Base-by-base conservation (phyloP, 2,113 vertebrate species). In the Melanerpes formicivorus region DNA sequence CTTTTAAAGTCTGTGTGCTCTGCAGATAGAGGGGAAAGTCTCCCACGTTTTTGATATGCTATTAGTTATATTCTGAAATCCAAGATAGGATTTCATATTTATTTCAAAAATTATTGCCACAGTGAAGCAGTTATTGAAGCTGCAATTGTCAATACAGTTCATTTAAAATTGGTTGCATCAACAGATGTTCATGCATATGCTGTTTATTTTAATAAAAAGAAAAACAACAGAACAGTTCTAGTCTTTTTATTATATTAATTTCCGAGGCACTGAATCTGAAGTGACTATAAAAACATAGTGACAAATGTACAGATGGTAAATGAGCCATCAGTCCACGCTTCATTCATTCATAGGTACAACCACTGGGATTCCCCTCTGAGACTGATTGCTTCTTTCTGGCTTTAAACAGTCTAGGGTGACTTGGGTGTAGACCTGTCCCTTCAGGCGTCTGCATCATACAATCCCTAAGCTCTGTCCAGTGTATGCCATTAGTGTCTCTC, bases 201-300 rank as follows among this genome's bases (percentile, higher is more conserved):
- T 90, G 18, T 78, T 81, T 93, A 72, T 86, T 91, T 83, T 58
- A 86, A 69, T 75, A 48, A 73, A 73, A 6, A 74, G 55, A 63
- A 90, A 83, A 54, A 6, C 5, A 40, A 7, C 44, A 5, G 21
- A 44, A 34, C n/a, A 23, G 21, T 91, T 78, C 37, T 59, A 63
- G 10, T 70, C 30, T 8, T 88, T 90, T 91, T 54, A n/a, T 93
- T 56, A 16, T 25, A 40, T 26, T 58, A 27, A 71, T 90, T 88
- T 93, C 40, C 50, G 50, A n/a, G 26, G 34, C 40, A 75, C 42
- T 60, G 63, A 82, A 79, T 40, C 32, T 75, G 34, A 78, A 71
- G 30, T 52, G 13, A 14, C 79, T 87, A 10, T 30, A 9, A 7
- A 11, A 44, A 44, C n/a, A 52, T 34, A 34, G 4, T 46, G 69